Evolutionary conservation across 2,888 invertebrate genomes (phyloP), one percentile per base, ranked within the genome.

Genomic region (Ornithoptera priamus): DNA sequence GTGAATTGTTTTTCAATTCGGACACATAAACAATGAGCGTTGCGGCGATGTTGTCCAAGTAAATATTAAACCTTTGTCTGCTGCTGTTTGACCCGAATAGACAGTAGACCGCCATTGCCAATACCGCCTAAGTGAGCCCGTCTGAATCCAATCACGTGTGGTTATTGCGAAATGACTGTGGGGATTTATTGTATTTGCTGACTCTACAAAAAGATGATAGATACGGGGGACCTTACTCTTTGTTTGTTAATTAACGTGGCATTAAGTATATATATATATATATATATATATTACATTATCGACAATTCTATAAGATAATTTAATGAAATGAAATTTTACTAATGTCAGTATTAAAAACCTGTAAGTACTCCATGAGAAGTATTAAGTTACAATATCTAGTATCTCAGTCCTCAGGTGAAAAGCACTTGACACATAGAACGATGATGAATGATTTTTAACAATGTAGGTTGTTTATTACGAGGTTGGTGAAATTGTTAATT

Each of bases 101-200:
- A 60, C 66, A 42, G 59, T 62, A 66, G 67, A 67, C 60, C 65
- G 61, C 69, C 66, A 58, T 62, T 70, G 62, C 69, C 67, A 70
- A 70, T 67, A 58, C 59, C 63, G 53, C 62, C 6, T 53, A 53
- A 4, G 17, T 30, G 22, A 62, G 59, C 24, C 69, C 61, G 30
- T 65, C 69, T 65, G 71, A 67, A 72, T 69, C 66, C 74, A 71
- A 72, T 74, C 71, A 73, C 60, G 59, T 63, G 61, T 66, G 69
- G 63, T 65, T 72, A 72, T 74, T 72, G 69, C 70, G 71, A 71
- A 71, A 72, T 71, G 66, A 68, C 60, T 69, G 59, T 60, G 46
- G 56, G 65, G 65, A 67, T 67, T 72, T 70, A 72, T 71, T 71
- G 69, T 69, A 42, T 61, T 69, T 69, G 57, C 62, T 46, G 39